phyloP scores from a whole-genome alignment of 1,140 invertebrate species.

The Hylaeus anthracinus region DNA sequence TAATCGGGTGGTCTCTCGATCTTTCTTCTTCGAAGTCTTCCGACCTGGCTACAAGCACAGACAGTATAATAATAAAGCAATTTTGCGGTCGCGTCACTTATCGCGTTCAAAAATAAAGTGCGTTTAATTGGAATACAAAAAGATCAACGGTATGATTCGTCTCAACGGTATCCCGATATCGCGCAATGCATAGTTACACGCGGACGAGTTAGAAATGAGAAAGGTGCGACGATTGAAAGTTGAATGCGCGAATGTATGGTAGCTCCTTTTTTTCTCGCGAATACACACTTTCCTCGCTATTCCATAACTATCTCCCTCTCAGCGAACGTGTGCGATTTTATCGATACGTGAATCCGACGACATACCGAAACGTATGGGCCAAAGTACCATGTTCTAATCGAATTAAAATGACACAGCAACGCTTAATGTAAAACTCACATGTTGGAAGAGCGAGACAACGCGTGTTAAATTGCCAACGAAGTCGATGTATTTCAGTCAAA shows the following conservation, averaged over 20 bases:
- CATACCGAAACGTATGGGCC: neutral
- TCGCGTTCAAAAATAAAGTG: neutral
- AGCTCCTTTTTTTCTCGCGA: constrained; percentile 14
- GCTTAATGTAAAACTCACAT: constrained; percentile 7
- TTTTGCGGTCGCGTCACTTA: no score
- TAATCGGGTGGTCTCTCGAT: neutral
- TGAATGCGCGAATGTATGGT: neutral
- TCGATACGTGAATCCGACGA: neutral
- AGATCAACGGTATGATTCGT: neutral
- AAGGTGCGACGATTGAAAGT: constrained; percentile 41
- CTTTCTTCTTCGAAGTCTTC: neutral
- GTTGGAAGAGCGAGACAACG: neutral
- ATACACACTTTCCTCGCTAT: constrained; percentile 28
- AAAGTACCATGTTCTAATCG: neutral
- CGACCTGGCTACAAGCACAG: neutral
- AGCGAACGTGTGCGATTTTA: neutral
- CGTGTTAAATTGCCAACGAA: neutral
- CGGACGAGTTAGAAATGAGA: constrained; percentile 15
- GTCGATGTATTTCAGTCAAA: constrained; percentile 5
- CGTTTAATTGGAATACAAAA: neutral
- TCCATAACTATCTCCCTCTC: neutral
- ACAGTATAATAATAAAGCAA: no score
- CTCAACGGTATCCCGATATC: no score
- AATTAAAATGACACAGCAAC: neutral
- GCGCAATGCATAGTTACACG: constrained; percentile 1